Evolutionary conservation across 1,140 invertebrate genomes (phyloP), one percentile per base, ranked within the genome.

Genomic region (Venustaconcha ellipsiformis): DNA sequence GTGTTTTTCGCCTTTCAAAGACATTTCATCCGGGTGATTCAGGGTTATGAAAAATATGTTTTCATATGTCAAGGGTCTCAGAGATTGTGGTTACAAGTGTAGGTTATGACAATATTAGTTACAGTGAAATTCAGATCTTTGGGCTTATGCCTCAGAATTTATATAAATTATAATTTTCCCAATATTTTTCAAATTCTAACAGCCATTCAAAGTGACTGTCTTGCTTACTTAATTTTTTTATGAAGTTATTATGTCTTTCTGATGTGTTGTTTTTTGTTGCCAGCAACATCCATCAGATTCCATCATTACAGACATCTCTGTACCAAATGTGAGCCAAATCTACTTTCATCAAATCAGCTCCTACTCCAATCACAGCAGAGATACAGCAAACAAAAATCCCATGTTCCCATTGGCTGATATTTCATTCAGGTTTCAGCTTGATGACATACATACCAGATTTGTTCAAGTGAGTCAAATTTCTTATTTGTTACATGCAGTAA

Each of bases 391-490:
- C 48, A 72, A 65, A 55, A 78, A 93, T 86, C 88, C 92, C 6
- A 86, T 91, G 81, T 93, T 95, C 78, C 91, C 93, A 84, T 88
- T 95, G 14, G 87, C 89, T 14, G 89, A 93, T 63, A 86, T 95
- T n/a, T 94, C 95, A 26, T 90, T 95, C 68, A 76, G 94, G 83
- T 94, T 95, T 4, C 93, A 95, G 80, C 90, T 96, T 63, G 94
- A 96, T 91, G 92, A 95, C 84, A 90, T 96, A 15, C 93, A 94
- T 75, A 95, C 94, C 1, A 95, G 95, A 85, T 96, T 97, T 91
- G 92, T 96, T 78, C 94, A 96, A 90, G 95, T 96, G 88, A 92
- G 93, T 15, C 66, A 63, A 20, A 14, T 17, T 59, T 71, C 67
- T 78, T 75, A 37, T 37, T 37, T 2, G 37, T 37, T 37, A 37